Evolutionary conservation across 2,113 vertebrate species (phyloP).

Genomic region (Hucho hucho): DNA sequence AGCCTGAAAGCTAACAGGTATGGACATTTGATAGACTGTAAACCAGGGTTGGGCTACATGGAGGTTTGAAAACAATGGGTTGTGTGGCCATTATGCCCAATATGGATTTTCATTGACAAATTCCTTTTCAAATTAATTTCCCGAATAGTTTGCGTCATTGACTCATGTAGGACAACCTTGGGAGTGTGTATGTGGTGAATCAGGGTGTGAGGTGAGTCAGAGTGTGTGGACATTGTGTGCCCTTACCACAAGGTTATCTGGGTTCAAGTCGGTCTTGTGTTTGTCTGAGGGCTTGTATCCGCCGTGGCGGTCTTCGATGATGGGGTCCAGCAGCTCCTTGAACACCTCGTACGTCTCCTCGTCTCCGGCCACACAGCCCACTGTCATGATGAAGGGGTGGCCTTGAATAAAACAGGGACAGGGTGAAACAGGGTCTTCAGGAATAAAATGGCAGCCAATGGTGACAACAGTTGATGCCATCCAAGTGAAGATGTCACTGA

Average conservation of each 20-base stretch:
- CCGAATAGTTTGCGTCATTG: no score
- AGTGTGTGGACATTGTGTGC: not conserved
- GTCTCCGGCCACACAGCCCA: conserved; percentile 93
- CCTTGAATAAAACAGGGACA: conserved; percentile 66
- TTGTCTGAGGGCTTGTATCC: conserved; percentile 93
- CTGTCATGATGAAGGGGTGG: conserved; percentile 95
- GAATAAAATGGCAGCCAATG: not conserved
- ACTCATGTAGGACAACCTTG: no score
- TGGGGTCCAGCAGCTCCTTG: conserved; percentile 90
- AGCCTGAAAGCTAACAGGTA: not conserved
- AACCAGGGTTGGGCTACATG: not conserved
- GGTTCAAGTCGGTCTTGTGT: conserved; percentile 93
- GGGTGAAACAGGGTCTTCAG: not conserved
- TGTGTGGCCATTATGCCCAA: not conserved
- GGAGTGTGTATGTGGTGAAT: no score
- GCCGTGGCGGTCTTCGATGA: conserved; percentile 91
- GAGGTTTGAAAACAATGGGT: not conserved
- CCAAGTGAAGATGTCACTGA: no score
- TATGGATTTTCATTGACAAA: no score
- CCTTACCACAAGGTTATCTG: conserved; percentile 83
- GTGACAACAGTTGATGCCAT: no score
- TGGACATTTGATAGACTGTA: not conserved
- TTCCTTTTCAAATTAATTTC: no score
- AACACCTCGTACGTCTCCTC: conserved; percentile 92
- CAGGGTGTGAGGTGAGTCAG: no score